phyloP scores from a whole-genome alignment of 2,888 invertebrate species.

The Hypolimnas misippus region DNA sequence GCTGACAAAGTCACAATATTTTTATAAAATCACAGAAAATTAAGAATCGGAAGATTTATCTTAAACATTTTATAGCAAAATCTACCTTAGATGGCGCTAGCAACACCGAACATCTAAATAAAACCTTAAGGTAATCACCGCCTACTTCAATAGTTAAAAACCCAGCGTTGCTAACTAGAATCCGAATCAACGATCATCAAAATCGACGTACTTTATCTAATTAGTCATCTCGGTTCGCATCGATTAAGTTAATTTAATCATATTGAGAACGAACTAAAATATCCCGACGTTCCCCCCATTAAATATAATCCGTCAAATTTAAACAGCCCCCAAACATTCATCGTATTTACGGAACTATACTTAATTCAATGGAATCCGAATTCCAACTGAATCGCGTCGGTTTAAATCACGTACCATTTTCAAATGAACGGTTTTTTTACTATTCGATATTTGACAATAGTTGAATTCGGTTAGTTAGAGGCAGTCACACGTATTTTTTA shows the following conservation, averaged over 20 bases:
- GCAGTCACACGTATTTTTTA: slow-evolving; percentile 50
- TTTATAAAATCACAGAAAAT: too few species aligned
- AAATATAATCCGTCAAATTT: slow-evolving; percentile 10
- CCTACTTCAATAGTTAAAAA: too few species aligned
- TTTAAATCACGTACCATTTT: slow-evolving; percentile 27
- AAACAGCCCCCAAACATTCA: not conserved
- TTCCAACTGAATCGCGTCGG: slow-evolving; percentile 23
- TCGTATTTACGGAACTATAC: slow-evolving; percentile 22
- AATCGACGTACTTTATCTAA: too few species aligned
- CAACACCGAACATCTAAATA: too few species aligned
- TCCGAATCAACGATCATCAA: too few species aligned
- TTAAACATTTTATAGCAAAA: too few species aligned
- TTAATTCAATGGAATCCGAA: slow-evolving; percentile 24
- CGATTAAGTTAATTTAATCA: not conserved
- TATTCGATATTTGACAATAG: slow-evolving; percentile 52
- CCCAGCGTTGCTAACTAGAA: too few species aligned
- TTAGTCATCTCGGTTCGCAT: too few species aligned
- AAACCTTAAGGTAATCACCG: too few species aligned
- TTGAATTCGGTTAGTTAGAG: slow-evolving; percentile 61
- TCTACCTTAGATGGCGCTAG: too few species aligned
- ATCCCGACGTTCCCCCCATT: not conserved
- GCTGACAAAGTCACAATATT: too few species aligned
- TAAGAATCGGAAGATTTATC: too few species aligned
- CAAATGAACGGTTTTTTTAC: slow-evolving; percentile 36
- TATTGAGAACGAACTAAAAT: not conserved